Evolutionary conservation across 23 tunicate species (phyloP), one percentile per base, ranked within the genome.

Genomic region (Halocynthia roretzi): DNA sequence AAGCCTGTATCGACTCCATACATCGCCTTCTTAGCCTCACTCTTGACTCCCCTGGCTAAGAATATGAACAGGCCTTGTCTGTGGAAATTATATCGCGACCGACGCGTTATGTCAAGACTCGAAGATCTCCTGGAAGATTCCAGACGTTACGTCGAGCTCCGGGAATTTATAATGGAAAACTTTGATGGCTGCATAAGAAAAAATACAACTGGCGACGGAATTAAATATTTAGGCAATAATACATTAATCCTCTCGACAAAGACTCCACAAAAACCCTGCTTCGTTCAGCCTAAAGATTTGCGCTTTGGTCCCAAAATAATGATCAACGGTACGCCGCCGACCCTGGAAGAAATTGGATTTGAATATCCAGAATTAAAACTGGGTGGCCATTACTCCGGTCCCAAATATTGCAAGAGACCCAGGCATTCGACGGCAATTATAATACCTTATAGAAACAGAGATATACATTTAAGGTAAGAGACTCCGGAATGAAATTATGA

Each of bases 381-480:
- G 6, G 93, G 85, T 9, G 93, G 93, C 11, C 71, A 19, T 53
- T 82, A 87, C 50, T 62, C 86, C 8, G 93, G 93, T 12, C 96
- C 96, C 12, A 18, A 44, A 10, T 55, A 53, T 70, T 89, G 96
- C 54, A 71, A 40, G 31, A 53, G 56, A 54, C 88, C 96, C 22
- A 72, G 82, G n/a, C 77, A 80, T 70, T 57, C 85, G 31, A 84
- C 87, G 10, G 87, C 84, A 6, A 75, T 89, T 22, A 84, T 89
- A 20, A 71, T 89, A 21, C 96, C 96, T 8, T 89, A 80, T 60
- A 63, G 96, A 57, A 77, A 89, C 70, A 72, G 96, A 20, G 66
- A 80, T 51, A 52, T 31, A 21, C 96, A 89, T 76, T 70, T 89
- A 71, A 80, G 83, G 83, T 82, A 51, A 84, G 62, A 53, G 19